A percentile compares a stretch with the other conserved stretches of the same genome.
Conservation (phyloP, 2,113 vertebrate species). For the Hucho hucho region DNA sequence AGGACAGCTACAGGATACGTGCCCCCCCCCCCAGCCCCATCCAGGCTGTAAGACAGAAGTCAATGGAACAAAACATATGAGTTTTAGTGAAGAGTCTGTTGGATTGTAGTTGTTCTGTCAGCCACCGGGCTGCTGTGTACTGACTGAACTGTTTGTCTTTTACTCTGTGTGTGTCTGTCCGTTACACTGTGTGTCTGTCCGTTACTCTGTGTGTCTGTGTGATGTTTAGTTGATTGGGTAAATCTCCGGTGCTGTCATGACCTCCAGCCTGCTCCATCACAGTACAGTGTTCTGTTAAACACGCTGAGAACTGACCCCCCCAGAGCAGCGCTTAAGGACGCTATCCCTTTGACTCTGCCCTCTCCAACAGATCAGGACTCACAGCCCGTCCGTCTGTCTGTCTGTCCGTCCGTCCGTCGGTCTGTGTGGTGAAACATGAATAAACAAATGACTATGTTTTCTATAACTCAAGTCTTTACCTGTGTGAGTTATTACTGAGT, state of each 20-base stretch:
- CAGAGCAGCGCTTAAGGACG: conserved; percentile 5
- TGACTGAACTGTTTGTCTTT: conserved; percentile 1
- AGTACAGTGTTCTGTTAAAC: not conserved
- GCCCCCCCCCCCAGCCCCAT: not conserved
- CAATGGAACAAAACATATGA: conserved; percentile 36
- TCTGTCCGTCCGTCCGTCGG: conserved; percentile 19
- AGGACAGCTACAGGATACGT: conserved; percentile 17
- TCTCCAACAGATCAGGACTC: not conserved
- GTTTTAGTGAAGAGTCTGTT: conserved; percentile 30
- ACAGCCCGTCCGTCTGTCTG: conserved; percentile 21
- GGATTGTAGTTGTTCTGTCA: conserved; percentile 30
- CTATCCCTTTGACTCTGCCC: not conserved
- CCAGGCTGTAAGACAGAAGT: conserved; percentile 12
- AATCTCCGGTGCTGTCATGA: not conserved
- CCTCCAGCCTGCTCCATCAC: conserved; percentile 9
- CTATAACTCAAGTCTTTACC: conserved; percentile 9
- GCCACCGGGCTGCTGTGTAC: conserved; percentile 2
- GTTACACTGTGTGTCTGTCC: conserved; percentile 12
- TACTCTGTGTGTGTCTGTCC: conserved; percentile 16
- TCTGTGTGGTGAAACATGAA: conserved; percentile 47
- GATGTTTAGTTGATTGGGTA: not conserved
- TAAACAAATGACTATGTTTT: conserved; percentile 56
- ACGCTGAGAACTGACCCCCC: conserved; percentile 33
- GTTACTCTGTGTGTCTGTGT: conserved; percentile 8
- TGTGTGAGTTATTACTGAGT: conserved; percentile 19